Conservation (phyloP, 2,888 invertebrate genomes). For the Cataglyphis rosenhaueri region DNA sequence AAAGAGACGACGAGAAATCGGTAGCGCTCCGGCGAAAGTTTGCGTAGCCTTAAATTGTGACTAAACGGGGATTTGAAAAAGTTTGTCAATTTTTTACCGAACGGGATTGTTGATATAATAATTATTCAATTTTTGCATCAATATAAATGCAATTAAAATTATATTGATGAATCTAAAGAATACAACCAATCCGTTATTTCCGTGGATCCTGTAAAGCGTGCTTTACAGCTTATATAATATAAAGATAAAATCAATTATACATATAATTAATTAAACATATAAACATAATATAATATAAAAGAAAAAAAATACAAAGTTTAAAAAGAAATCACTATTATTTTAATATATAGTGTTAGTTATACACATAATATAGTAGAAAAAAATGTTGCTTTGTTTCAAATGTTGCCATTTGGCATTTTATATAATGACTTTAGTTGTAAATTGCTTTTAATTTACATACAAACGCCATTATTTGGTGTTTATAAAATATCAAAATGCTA, state of each 20-base stretch:
- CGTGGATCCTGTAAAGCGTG: no score
- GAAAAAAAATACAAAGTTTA: neutral
- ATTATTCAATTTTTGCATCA: neutral
- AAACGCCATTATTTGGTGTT: neutral
- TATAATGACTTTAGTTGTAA: neutral
- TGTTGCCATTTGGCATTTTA: neutral
- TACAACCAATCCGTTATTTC: neutral
- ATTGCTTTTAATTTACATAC: neutral
- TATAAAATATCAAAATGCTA: neutral
- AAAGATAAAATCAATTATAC: neutral
- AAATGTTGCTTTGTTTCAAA: neutral
- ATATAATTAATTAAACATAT: constrained; percentile 2
- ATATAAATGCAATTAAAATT: constrained; percentile 22
- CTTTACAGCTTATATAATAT: no score
- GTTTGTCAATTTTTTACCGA: constrained; percentile 57
- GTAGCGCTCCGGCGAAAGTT: constrained; percentile 26
- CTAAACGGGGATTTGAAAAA: constrained; percentile 56
- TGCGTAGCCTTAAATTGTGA: constrained; percentile 57
- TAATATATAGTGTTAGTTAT: neutral
- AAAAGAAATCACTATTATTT: neutral
- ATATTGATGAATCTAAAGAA: neutral
- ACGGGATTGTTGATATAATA: constrained; percentile 8
- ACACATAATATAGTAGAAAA: neutral
- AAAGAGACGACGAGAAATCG: constrained; percentile 23
- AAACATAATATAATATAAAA: neutral